These are phyloP conservation scores for Hippocampus abdominalis DNA, from an alignment of 2,113 vertebrate species.

Conservation along the genomic window DNA sequence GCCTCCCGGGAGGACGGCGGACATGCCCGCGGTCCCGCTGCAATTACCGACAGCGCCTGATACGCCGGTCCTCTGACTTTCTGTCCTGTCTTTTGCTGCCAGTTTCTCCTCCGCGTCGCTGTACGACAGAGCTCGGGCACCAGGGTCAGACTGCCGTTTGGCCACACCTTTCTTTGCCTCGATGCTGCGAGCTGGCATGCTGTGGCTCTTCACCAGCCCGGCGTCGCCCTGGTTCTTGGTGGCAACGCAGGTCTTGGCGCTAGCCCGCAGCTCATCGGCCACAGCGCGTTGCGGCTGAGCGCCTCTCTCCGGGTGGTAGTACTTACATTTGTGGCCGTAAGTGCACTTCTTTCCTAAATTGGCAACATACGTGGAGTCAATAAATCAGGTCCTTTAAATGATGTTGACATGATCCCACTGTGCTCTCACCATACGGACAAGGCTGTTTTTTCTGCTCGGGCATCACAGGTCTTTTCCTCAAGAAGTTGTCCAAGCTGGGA, in stretches of 20 bases:
- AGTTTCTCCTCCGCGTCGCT: constrained; percentile 93
- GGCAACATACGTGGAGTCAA: background rate
- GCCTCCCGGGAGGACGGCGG: constrained; percentile 76
- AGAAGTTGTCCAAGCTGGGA: constrained; percentile 94
- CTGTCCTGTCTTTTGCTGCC: constrained; percentile 83
- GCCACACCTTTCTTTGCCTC: constrained; percentile 78
- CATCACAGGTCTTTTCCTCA: constrained; percentile 89
- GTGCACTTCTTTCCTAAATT: constrained; percentile 93
- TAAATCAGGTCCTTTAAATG: background rate
- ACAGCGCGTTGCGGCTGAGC: constrained; percentile 94
- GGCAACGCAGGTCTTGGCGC: constrained; percentile 82
- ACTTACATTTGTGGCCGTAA: constrained; percentile 98
- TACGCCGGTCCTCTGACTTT: constrained; percentile 72
- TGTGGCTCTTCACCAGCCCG: constrained; percentile 93
- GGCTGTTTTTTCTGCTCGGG: constrained; percentile 98
- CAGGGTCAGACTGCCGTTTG: constrained; percentile 91
- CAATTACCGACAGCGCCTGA: constrained; percentile 10
- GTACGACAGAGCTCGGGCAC: constrained; percentile 86
- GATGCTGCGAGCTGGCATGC: constrained; percentile 82
- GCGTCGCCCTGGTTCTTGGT: constrained; percentile 80
- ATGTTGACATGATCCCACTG: background rate
- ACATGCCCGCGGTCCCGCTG: constrained; percentile 14
- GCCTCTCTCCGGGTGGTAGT: constrained; percentile 93
- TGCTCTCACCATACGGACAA: constrained; percentile 87
- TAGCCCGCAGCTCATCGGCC: constrained; percentile 94